These are phyloP conservation scores for Auanema freiburgensis DNA, from an alignment of 2,888 invertebrate species.

Conservation along the genomic window DNA sequence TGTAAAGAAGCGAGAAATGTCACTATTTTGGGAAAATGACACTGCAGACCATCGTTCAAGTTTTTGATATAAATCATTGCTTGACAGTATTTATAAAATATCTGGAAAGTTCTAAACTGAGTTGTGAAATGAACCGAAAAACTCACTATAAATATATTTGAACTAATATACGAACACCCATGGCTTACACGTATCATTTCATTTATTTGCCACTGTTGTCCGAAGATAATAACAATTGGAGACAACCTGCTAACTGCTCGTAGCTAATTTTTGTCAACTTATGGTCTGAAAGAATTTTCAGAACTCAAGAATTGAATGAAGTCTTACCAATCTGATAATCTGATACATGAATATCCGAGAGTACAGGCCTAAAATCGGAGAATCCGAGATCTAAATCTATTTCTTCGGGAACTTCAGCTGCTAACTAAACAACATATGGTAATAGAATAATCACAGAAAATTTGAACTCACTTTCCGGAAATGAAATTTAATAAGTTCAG, in stretches of 20 bases:
- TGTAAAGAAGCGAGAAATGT: no score
- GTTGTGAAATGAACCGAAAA: neutral
- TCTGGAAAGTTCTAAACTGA: no score
- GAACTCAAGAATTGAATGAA: no score
- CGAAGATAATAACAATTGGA: constrained; percentile 22
- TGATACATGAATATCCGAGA: constrained; percentile 35
- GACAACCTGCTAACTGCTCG: constrained; percentile 35
- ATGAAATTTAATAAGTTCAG: constrained; percentile 43
- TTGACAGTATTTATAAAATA: no score
- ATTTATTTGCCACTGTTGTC: neutral
- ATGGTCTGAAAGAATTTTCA: constrained; percentile 40
- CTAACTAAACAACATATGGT: constrained; percentile 22
- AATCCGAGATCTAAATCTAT: constrained; percentile 48
- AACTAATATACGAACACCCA: neutral
- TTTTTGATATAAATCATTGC: no score
- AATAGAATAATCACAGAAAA: neutral
- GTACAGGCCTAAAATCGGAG: constrained; percentile 45
- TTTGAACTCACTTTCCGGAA: constrained; percentile 38
- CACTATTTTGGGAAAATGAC: no score
- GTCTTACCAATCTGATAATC: constrained; percentile 23
- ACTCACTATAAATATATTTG: no score
- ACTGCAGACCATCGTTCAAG: no score
- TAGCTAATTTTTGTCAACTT: constrained; percentile 38
- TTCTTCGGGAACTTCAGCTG: constrained; percentile 34
- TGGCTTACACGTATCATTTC: neutral